These are phyloP conservation scores for Cremastobaeus sp. DNA, from an alignment of 2,888 invertebrate genomes.

Conservation along the genomic window DNA sequence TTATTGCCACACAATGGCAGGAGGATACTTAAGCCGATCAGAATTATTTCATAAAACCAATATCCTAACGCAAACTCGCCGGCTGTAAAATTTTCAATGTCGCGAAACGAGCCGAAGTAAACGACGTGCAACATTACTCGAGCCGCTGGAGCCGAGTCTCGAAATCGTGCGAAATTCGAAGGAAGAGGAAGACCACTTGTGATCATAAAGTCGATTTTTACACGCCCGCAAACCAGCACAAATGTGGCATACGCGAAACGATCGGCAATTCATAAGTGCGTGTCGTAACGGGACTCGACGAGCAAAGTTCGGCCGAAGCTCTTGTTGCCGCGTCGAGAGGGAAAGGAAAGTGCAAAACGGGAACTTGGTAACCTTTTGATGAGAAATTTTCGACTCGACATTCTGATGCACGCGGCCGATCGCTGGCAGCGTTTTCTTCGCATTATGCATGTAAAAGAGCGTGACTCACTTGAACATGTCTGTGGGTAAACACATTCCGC, in stretches of 20 bases:
- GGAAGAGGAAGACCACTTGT: not conserved
- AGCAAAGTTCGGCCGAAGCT: conserved; percentile 31
- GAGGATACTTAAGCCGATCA: no score
- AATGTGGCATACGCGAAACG: conserved; percentile 37
- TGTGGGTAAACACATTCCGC: conserved; percentile 13
- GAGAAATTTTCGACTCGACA: conserved; percentile 61
- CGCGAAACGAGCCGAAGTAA: no score
- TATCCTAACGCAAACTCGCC: no score
- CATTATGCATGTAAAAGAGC: conserved; percentile 52
- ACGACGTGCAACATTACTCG: no score
- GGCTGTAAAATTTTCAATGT: no score
- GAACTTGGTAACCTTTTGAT: conserved; percentile 63
- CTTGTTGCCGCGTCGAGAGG: conserved; percentile 54
- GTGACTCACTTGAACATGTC: no score
- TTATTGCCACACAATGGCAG: no score
- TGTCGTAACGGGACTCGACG: conserved; percentile 49
- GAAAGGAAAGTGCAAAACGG: conserved; percentile 62
- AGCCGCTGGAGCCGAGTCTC: no score
- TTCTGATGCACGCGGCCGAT: conserved; percentile 54
- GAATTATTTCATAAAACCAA: no score
- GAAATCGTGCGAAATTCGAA: not conserved
- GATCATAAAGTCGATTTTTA: conserved; percentile 14
- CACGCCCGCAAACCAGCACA: conserved; percentile 40
- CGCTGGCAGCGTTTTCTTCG: conserved; percentile 41
- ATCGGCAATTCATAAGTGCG: conserved; percentile 22